Conservation (phyloP, 2,113 vertebrate species). For the Sphyrna mokarran region DNA sequence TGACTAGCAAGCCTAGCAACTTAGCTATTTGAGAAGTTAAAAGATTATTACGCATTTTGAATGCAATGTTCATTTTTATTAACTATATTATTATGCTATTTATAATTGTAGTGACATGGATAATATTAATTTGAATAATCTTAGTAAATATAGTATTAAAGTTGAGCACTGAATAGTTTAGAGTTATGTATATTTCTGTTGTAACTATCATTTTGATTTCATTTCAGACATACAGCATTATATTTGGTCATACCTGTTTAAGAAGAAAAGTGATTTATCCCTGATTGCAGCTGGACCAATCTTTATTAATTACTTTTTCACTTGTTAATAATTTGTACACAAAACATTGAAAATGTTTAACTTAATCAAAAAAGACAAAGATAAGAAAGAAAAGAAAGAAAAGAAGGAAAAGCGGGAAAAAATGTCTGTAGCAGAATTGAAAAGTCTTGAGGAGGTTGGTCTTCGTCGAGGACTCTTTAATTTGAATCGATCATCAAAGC, state of each 20-base stretch:
- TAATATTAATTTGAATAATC: neutral
- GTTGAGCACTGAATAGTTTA: neutral
- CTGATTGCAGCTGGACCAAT: neutral
- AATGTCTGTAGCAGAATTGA: slow-evolving; percentile 86
- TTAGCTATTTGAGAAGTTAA: neutral
- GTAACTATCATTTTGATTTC: slow-evolving; percentile 21
- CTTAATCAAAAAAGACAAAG: slow-evolving; percentile 86
- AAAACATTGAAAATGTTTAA: slow-evolving; percentile 63
- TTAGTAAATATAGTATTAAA: neutral
- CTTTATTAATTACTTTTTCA: neutral
- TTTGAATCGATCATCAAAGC: slow-evolving; percentile 78
- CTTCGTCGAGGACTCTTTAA: slow-evolving; percentile 85
- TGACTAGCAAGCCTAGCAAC: neutral
- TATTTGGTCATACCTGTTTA: neutral
- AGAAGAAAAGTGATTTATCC: slow-evolving; percentile 1
- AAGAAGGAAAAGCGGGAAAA: slow-evolving; percentile 91
- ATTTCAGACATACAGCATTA: slow-evolving; percentile 4
- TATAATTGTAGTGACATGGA: neutral
- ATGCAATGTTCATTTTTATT: neutral
- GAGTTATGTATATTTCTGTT: neutral
- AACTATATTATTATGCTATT: neutral
- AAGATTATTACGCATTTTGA: neutral
- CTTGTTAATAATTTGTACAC: neutral
- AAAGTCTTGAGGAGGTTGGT: slow-evolving; percentile 90
- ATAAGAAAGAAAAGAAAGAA: slow-evolving; percentile 82